Evolutionary conservation across 1,140 invertebrate species (phyloP), one percentile per base, ranked within the genome.

Genomic region (Zaprionus gabonicus): DNA sequence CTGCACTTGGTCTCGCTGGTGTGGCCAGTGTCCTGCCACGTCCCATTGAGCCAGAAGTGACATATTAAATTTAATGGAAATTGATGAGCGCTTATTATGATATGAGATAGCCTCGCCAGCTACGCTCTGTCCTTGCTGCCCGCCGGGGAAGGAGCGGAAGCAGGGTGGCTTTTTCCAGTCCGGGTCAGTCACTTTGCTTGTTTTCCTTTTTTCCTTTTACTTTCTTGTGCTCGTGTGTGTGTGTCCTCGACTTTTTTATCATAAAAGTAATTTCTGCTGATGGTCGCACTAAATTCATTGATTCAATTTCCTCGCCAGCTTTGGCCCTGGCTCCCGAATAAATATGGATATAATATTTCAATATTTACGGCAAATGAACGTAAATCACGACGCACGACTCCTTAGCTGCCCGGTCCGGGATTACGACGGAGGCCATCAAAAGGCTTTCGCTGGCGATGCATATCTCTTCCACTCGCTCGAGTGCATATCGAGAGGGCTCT

Each of bases 11-110:
- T 25, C 3, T 51, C 20, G 0, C 10, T 46, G 49, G 0, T 5
- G 23, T 23, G 23, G 13, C 13, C 63, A 23, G 25, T 44, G 34
- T 44, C 53, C 53, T 41, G 64, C 75, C 64, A 73, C 71, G 76
- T 75, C 60, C 76, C 76, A 75, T 75, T 78, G 64, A 79, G 76
- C 76, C 67, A 76, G 64, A 81, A 88, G 85, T 90, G 85, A 90
- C 85, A 90, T 90, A 90, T 90, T 90, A 90, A 90, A 90, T 90
- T 90, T 90, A 90, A 90, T 90, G 85, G 85, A 90, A 90, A 90
- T 90, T 90, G 85, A 90, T 90, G 85, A 90, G 85, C 76, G 85
- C 85, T 90, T 90, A 90, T 90, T 90, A 90, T 90, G 85, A 90
- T 90, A 90, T 90, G 85, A 90, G 85, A 90, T 90, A 85, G 82